phyloP scores from a whole-genome alignment of 2,888 invertebrate genomes.

The Diarsia brunnea region DNA sequence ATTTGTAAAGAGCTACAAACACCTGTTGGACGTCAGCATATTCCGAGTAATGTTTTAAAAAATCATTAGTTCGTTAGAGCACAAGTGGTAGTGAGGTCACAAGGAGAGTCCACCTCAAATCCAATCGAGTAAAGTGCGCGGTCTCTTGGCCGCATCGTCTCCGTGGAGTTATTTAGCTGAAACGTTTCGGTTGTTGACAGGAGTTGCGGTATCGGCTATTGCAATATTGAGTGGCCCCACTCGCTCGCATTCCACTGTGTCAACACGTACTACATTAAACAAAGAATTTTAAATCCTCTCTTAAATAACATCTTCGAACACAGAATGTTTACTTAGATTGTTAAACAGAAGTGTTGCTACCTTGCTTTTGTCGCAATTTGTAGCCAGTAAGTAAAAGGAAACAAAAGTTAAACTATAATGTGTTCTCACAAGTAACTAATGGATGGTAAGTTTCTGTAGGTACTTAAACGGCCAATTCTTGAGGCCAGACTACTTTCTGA shows the following conservation, averaged over 20 bases:
- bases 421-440: slow-evolving; percentile 88
- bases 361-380: slow-evolving; percentile 73
- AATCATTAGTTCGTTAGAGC: slow-evolving; percentile 63
- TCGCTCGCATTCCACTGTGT: slow-evolving; percentile 61
- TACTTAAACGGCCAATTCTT: slow-evolving; percentile 88
- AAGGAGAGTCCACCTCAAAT: slow-evolving; percentile 82
- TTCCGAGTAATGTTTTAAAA: slow-evolving; percentile 56
- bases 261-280: slow-evolving; percentile 58
- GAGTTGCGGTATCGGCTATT: slow-evolving; percentile 74
- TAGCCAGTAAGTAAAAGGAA: slow-evolving; percentile 78
- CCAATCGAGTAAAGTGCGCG: slow-evolving; percentile 88
- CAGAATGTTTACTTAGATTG: slow-evolving; percentile 55
- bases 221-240: slow-evolving; percentile 71
- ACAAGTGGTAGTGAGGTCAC: slow-evolving; percentile 72
- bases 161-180: slow-evolving; percentile 85
- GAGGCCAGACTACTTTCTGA: slow-evolving; percentile 87
- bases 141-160: slow-evolving; percentile 74
- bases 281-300: slow-evolving; percentile 55
- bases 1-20: slow-evolving; percentile 55
- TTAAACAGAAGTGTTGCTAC: slow-evolving; percentile 61
- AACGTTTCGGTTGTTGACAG: slow-evolving; percentile 86
- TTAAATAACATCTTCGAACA: slow-evolving; percentile 36
- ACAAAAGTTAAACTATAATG: slow-evolving; percentile 88
- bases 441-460: slow-evolving; percentile 87
- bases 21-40: slow-evolving; percentile 62